Evolutionary conservation across 1,140 invertebrate species (phyloP), one percentile per base, ranked within the genome.

Genomic region (Eupristina koningsbergeri): DNA sequence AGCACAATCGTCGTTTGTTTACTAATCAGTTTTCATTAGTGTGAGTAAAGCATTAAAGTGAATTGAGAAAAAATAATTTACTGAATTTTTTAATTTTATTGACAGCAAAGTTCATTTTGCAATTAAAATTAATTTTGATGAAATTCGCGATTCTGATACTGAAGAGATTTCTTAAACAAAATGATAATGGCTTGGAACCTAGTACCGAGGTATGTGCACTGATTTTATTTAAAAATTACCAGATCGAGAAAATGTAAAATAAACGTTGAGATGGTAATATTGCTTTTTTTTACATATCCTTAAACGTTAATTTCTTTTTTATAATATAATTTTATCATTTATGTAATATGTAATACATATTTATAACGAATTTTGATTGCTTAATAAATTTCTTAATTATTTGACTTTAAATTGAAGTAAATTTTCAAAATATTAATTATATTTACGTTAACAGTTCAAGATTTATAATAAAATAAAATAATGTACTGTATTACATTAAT

Each of bases 11-110:
- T 77, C 81, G 50, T 78, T 83, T 83, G 75, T 83, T 83, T 83
- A 79, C 75, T 71, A 83, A 83, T 31, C 45, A 73, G 69, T 78
- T 78, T 83, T 83, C 75, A 73, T 83, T 69, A 77, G 73, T 31
- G 36, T 34, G 31, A 75, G 19, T 11, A 76, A 63, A 76, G 39
- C 36, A 22, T 31, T 36, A 71, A 71, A 75, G 19, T 26, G 15
- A 13, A 41, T 74, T 61, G n/a, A 2, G 15, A 74, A 31, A 47
- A 74, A 61, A 74, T 36, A 53, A 31, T 71, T 45, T 45, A 45
- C 5, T 78, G 36, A 63, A 78, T 19, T 19, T 79, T 64, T 79
- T 79, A 31, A 79, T 22, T 64, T 22, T 61, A 41, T 45, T 41
- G 29, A 29, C 17, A 77, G 31, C 26, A 26, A 22, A 7, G 26